Percentiles rank a stretch among this genome's conserved stretches.
Evolutionary conservation across 2,888 invertebrate species (phyloP).

Genomic region (Diabrotica balteata): DNA sequence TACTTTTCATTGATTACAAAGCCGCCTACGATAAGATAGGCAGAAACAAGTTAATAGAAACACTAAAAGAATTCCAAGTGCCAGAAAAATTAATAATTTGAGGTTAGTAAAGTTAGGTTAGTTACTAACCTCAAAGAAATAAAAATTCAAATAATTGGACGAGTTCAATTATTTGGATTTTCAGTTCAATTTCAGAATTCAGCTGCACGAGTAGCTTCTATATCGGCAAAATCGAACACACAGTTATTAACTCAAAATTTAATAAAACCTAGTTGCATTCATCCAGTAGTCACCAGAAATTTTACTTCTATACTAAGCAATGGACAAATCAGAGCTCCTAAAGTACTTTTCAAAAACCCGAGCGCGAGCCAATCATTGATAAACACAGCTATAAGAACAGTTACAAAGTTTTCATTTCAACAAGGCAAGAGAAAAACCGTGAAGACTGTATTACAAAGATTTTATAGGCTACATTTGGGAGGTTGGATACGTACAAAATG

Average conservation of each 20-base stretch:
- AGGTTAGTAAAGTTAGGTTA: too few relatives aligned
- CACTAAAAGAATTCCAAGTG: too few relatives aligned
- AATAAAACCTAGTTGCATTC: slow-evolving; percentile 13
- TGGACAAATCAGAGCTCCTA: slow-evolving; percentile 1
- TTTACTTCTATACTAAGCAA: slow-evolving; percentile 24
- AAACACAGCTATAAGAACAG: slow-evolving; percentile 61
- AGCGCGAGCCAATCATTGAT: slow-evolving; percentile 15
- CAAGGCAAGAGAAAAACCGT: slow-evolving; percentile 81
- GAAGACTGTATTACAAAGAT: slow-evolving; percentile 73
- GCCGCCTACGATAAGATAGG: too few relatives aligned
- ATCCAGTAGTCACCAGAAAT: slow-evolving; percentile 15
- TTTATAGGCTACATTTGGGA: slow-evolving; percentile 87
- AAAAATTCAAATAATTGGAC: too few relatives aligned
- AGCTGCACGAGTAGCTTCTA: slow-evolving; percentile 25
- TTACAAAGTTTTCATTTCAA: slow-evolving; percentile 75
- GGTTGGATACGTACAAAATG: slow-evolving; percentile 86
- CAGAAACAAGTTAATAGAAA: too few relatives aligned
- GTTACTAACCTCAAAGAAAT: too few relatives aligned
- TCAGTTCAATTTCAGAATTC: too few relatives aligned
- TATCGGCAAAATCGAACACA: slow-evolving; percentile 15
- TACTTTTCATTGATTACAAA: too few relatives aligned
- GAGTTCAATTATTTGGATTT: too few relatives aligned
- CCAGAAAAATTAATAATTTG: too few relatives aligned
- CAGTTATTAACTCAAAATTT: slow-evolving; percentile 27
- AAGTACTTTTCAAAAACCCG: slow-evolving; percentile 21